These are phyloP conservation scores for Meiosimyza platycephala DNA, from an alignment of 2,888 invertebrate species.

Conservation along the genomic window DNA sequence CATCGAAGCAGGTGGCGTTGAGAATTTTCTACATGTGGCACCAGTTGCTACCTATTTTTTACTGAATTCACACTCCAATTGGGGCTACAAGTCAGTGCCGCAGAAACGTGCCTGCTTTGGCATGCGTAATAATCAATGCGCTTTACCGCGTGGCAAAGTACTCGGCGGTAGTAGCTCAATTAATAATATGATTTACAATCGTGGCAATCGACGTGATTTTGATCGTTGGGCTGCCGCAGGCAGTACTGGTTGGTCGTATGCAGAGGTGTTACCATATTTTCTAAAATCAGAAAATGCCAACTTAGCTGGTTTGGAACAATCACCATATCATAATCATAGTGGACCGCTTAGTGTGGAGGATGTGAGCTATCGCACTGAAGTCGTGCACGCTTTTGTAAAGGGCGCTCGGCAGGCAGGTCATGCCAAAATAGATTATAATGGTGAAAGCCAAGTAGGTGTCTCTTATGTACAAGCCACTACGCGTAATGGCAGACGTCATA, in stretches of 20 bases:
- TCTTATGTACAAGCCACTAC: slow-evolving; percentile 72
- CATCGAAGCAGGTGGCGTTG: slow-evolving; percentile 69
- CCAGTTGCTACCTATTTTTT: slow-evolving; percentile 60
- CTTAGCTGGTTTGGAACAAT: slow-evolving; percentile 67
- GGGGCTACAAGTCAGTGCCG: slow-evolving; percentile 77
- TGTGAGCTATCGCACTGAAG: slow-evolving; percentile 69
- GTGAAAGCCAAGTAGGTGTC: slow-evolving; percentile 73
- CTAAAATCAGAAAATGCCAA: slow-evolving; percentile 71
- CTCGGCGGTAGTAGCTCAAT: slow-evolving; percentile 73
- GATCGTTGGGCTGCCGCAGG: slow-evolving; percentile 77
- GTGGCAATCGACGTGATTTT: slow-evolving; percentile 80
- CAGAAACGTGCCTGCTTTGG: slow-evolving; percentile 72
- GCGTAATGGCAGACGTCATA: slow-evolving; percentile 69
- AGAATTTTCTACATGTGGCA: slow-evolving; percentile 62
- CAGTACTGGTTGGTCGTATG: slow-evolving; percentile 80
- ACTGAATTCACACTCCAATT: slow-evolving; percentile 71
- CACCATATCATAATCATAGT: slow-evolving; percentile 71
- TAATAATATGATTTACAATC: slow-evolving; percentile 79
- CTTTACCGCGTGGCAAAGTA: slow-evolving; percentile 71
- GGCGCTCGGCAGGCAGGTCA: slow-evolving; percentile 76
- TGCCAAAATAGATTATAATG: slow-evolving; percentile 77
- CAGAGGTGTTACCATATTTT: slow-evolving; percentile 73
- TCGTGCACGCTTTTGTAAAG: slow-evolving; percentile 71
- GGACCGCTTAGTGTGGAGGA: slow-evolving; percentile 75
- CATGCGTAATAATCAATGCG: slow-evolving; percentile 65